Conservation (phyloP, 2,797 vertebrate species). For the Microchirus variegatus region DNA sequence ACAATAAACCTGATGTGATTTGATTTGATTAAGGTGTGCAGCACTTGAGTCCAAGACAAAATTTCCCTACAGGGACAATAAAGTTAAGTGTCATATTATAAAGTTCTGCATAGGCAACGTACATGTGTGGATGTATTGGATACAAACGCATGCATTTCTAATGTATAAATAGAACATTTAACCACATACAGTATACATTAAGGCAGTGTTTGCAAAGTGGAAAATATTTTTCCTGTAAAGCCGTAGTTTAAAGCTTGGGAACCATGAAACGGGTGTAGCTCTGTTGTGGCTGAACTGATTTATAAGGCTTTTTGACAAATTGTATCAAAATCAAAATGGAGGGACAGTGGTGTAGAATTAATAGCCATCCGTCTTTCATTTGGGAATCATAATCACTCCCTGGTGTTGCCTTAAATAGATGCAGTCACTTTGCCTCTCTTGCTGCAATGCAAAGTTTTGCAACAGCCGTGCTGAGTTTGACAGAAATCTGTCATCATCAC, state of each 20-base stretch:
- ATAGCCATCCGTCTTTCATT: conserved; percentile 74
- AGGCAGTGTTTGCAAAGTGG: conserved; percentile 34
- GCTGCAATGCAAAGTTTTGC: conserved; percentile 55
- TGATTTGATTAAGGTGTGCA: too few relatives aligned
- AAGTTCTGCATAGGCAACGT: not conserved
- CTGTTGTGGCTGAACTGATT: conserved; percentile 67
- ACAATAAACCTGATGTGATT: too few relatives aligned
- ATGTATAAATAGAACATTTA: conserved; percentile 28
- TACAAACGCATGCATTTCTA: conserved; percentile 21
- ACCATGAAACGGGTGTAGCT: conserved; percentile 51
- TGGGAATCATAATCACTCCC: conserved; percentile 72
- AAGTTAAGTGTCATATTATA: not conserved
- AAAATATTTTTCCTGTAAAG: conserved; percentile 47
- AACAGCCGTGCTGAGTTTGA: conserved; percentile 54
- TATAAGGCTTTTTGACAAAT: conserved; percentile 69
- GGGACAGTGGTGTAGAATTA: conserved; percentile 69
- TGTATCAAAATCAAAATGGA: conserved; percentile 70
- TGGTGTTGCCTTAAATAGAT: conserved; percentile 57
- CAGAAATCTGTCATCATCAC: conserved; percentile 52
- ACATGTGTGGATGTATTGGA: not conserved
- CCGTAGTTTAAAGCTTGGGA: conserved; percentile 41
- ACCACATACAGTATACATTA: conserved; percentile 8
- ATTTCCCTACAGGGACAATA: too few relatives aligned
- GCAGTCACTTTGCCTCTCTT: conserved; percentile 44
- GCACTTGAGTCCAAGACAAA: too few relatives aligned